phyloP scores from a whole-genome alignment of 2,113 vertebrate species.

The Misgurnus anguillicaudatus region DNA sequence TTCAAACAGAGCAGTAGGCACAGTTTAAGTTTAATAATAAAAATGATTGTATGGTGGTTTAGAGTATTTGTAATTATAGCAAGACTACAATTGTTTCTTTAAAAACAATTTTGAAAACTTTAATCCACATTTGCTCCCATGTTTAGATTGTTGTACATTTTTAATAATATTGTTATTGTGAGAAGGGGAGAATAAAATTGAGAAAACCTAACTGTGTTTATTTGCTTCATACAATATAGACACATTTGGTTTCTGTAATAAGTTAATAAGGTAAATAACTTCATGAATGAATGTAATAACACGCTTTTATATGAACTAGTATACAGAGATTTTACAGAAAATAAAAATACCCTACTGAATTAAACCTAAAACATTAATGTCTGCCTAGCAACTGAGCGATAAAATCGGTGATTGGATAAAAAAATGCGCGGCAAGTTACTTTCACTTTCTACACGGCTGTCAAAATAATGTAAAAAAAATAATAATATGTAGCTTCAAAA shows the following conservation, averaged over 20 bases:
- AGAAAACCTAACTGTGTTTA: constrained; percentile 6
- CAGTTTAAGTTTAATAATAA: neutral
- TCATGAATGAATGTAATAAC: too few species aligned
- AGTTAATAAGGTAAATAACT: too few species aligned
- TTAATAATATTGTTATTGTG: neutral
- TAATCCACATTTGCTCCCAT: neutral
- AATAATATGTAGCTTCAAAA: neutral
- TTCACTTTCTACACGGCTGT: neutral
- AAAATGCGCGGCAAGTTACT: neutral
- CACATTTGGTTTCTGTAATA: too few species aligned
- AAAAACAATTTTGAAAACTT: neutral
- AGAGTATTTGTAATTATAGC: neutral
- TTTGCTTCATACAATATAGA: neutral
- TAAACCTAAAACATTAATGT: neutral
- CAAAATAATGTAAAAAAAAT: neutral
- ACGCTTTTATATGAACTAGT: too few species aligned
- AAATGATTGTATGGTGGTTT: neutral
- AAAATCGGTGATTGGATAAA: neutral
- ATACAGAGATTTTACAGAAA: too few species aligned
- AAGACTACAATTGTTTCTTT: neutral
- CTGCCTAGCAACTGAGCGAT: constrained; percentile 11
- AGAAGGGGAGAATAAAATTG: neutral
- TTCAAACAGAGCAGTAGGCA: neutral
- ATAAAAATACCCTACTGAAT: too few species aligned
- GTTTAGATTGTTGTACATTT: neutral